Base-by-base conservation (phyloP, 2,888 invertebrate species). In the Mycogona germanica region DNA sequence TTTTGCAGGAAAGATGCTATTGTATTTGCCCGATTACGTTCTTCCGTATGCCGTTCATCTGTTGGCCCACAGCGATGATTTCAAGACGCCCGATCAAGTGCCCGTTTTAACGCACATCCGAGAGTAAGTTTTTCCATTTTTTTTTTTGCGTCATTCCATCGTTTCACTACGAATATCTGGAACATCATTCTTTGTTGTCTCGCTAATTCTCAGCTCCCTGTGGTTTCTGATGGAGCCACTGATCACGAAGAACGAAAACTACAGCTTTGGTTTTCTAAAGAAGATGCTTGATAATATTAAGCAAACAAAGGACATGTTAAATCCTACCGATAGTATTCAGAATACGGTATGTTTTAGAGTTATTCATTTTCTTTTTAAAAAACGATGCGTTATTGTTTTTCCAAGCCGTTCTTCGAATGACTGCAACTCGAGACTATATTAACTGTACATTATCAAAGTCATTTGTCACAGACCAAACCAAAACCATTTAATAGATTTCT, bases 191-290 rank as follows among this genome's bases (percentile, higher is more conserved):
- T 29, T 9, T 51, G 42, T 23, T 5, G 7, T 53, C 28, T 42
- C n/a, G n/a, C n/a, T n/a, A n/a, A n/a, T n/a, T 54, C 55, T 60
- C 44, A 65, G 86, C 65, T 93, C 93, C 70, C 74, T 96, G 51
- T 92, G 91, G 84, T 93, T 93, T 69, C 80, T 96, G 52, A 73
- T 97, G 66, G 96, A 97, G 70, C 95, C 96, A 0, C 74, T 97
- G 51, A 87, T 95, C 65, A 82, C 82, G 5, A 87, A 89, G 69
- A 89, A 87, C 66, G 96, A 97, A 66, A 86, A 86, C 69, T 95
- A 92, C 71, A 89, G 87, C 69, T 92, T 86, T 72, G 87, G 88
- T 35, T 96, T 96, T 75, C 95, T 93, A 72, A 88, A 89, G 73
- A 87, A 84, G 64, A 78, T 96, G 57, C 80, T 97, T 52, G 92